Evolutionary conservation across 2,888 invertebrate genomes (phyloP), one percentile per base, ranked within the genome.

Genomic region (Aspidiotus destructor): DNA sequence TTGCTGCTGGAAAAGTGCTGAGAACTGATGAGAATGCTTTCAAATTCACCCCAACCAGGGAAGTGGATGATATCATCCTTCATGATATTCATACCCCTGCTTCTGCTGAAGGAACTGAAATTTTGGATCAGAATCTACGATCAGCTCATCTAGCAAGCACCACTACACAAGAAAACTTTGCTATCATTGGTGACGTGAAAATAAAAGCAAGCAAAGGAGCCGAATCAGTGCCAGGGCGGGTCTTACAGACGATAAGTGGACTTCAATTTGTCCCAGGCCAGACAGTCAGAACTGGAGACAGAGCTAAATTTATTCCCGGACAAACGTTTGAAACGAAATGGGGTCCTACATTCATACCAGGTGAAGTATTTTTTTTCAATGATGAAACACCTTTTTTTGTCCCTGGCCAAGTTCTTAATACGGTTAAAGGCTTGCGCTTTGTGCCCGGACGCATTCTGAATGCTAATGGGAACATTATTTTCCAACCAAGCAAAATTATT

Each of bases 221-320:
- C 0, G 87, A 87, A 76, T 88, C 89, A 76, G 86, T 89, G 15
- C 87, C 88, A 3, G 89, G 89, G 2, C 87, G 88, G 78, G 85
- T 88, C 73, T 86, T 88, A 0, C 85, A 86, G 74, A 85, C 86
- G 0, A 81, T 82, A 74, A 81, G 80, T 60, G 85, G 85, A 8
- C 81, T 83, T 0, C 85, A 85, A 74, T 86, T 86, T 74, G 81
- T 83, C 0, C 84, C 88, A 2, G 88, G 88, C 8, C 87, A 88
- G 78, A 87, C 87, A 0, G 81, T 87, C 71, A 83, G 85, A 70
- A 86, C 85, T 0, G 83, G 83, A 62, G 85, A 86, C 71, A 88
- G 87, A 0, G 84, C 85, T 16, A 82, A 85, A 71, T 88, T 88
- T 74, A 86, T 87, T 15, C 88, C 88, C 0, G 88, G 88, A 11